Conservation (phyloP, 2,113 vertebrate species). For the Malaclemys terrapin region DNA sequence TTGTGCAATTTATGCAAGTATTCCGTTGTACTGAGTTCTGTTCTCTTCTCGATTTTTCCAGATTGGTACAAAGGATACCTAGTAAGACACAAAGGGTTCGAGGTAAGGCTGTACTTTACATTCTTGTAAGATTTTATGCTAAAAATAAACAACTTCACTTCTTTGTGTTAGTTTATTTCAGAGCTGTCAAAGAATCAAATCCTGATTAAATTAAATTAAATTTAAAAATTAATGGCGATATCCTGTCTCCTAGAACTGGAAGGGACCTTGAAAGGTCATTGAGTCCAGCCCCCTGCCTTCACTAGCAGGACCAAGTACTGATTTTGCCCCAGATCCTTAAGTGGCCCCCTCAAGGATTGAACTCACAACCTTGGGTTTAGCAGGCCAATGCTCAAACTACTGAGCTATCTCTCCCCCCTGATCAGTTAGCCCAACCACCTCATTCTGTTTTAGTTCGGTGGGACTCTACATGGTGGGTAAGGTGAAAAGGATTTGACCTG, state of each 20-base stretch:
- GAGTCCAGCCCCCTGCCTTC: too few relatives aligned
- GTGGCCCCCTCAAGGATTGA: too few relatives aligned
- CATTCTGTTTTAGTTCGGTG: not conserved
- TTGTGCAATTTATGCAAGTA: fast-evolving
- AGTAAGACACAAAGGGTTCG: slow-evolving; percentile 85
- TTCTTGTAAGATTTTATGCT: fast-evolving
- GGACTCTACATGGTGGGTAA: not conserved
- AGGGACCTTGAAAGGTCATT: too few relatives aligned
- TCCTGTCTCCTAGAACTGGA: too few relatives aligned
- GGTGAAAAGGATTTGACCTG: not conserved
- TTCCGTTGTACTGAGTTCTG: not conserved
- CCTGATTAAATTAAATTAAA: not conserved
- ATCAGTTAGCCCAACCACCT: not conserved
- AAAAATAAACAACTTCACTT: not conserved
- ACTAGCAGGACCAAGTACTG: too few relatives aligned
- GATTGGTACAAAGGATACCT: slow-evolving; percentile 94
- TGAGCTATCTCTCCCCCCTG: not conserved
- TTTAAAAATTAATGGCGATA: too few relatives aligned
- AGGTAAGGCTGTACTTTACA: slow-evolving; percentile 79
- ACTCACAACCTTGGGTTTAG: too few relatives aligned
- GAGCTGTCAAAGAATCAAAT: not conserved
- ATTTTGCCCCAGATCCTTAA: too few relatives aligned
- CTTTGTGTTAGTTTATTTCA: not conserved
- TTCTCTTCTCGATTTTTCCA: slow-evolving; percentile 73
- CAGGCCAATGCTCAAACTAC: too few relatives aligned